phyloP scores from a whole-genome alignment of 2,888 invertebrate species.

The Coelopa pilipes region DNA sequence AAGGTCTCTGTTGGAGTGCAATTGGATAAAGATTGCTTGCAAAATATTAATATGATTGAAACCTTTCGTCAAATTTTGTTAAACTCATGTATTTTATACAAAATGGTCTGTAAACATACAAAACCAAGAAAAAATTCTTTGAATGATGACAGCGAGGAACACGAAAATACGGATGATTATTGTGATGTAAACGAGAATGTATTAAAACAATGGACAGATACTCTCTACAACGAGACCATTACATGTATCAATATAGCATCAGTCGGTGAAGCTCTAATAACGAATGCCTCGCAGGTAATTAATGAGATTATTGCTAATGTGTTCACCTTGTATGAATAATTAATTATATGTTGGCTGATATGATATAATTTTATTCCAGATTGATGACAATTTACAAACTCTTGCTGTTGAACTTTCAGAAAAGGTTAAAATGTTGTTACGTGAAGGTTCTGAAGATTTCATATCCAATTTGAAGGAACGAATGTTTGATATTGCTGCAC shows the following conservation, averaged over 20 bases:
- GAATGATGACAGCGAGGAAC: constrained; percentile 48
- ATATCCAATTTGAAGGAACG: constrained; percentile 52
- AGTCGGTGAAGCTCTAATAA: constrained; percentile 51
- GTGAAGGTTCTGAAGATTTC: constrained; percentile 51
- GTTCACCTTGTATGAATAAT: not conserved
- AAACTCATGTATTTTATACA: constrained; percentile 56
- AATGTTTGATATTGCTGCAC: constrained; percentile 50
- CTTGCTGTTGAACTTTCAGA: constrained; percentile 55
- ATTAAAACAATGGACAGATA: constrained; percentile 58
- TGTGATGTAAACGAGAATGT: constrained; percentile 60
- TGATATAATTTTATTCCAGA: constrained; percentile 26
- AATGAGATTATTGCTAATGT: not conserved
- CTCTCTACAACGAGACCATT: constrained; percentile 52
- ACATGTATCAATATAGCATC: constrained; percentile 54
- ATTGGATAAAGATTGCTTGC: constrained; percentile 45
- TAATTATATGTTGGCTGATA: no score
- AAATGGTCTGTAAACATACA: constrained; percentile 55
- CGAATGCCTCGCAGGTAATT: constrained; percentile 43
- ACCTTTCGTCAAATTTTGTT: constrained; percentile 53
- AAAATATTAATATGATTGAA: constrained; percentile 42
- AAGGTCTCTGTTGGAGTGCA: constrained; percentile 45
- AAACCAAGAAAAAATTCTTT: constrained; percentile 34
- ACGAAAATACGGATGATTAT: constrained; percentile 60
- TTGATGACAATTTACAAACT: constrained; percentile 43
- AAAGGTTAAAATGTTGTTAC: constrained; percentile 53